Conservation (phyloP, 2,797 vertebrate genomes). For the Spinus olivaceus region DNA sequence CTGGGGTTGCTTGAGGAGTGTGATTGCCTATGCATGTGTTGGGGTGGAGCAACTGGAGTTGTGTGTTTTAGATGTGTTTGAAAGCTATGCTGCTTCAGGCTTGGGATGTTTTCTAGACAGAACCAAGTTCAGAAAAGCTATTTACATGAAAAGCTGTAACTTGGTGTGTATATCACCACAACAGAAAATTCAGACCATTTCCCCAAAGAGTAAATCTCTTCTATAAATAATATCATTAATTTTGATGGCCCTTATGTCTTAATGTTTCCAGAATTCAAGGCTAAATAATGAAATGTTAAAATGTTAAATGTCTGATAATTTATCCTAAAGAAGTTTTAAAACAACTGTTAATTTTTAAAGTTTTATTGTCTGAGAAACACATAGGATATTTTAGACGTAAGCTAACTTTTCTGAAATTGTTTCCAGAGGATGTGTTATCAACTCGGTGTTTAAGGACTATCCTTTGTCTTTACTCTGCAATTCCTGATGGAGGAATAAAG, state of each 20-base stretch:
- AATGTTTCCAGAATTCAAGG: neutral
- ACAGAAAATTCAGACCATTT: neutral
- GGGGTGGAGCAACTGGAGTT: neutral
- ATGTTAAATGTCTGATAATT: neutral
- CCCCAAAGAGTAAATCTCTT: neutral
- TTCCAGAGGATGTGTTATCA: neutral
- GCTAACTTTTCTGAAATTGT: neutral
- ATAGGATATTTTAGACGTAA: neutral
- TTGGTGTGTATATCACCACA: neutral
- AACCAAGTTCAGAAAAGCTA: neutral
- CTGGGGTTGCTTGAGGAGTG: neutral
- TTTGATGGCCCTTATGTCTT: neutral
- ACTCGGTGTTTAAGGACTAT: neutral
- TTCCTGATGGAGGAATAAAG: neutral
- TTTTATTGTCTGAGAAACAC: neutral
- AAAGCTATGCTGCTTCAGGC: neutral
- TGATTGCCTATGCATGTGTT: rapidly evolving
- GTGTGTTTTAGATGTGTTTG: neutral
- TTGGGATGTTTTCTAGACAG: neutral
- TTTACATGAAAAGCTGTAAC: neutral
- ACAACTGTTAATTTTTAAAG: neutral
- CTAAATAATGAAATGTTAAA: neutral
- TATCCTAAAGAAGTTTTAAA: neutral
- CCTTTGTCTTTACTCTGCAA: neutral
- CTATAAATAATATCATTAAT: neutral